Percentiles rank a stretch among this genome's conserved stretches.
phyloP scores from a whole-genome alignment of 2,113 vertebrate species.

The Pangasianodon hypophthalmus region DNA sequence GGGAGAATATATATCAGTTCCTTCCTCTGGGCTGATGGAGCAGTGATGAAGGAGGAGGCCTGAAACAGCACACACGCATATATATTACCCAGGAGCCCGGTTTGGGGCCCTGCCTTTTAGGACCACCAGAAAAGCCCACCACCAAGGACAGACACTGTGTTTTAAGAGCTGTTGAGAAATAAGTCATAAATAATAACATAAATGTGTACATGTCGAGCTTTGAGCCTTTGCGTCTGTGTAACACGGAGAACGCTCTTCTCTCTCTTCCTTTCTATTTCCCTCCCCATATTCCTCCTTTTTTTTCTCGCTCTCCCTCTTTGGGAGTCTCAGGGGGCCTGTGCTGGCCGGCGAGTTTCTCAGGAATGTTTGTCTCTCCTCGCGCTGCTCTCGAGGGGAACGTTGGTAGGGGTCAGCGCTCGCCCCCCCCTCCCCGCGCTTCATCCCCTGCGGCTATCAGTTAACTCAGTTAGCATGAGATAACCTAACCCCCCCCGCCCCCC shows the following conservation, averaged over 20 bases:
- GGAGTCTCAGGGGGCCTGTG: conserved; percentile 64
- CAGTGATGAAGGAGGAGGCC: conserved; percentile 30
- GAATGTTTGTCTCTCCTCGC: conserved; percentile 77
- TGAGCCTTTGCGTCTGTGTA: conserved; percentile 44
- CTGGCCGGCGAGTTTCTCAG: conserved; percentile 73
- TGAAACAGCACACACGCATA: conserved; percentile 3
- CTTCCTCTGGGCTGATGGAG: conserved; percentile 45
- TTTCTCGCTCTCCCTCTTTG: conserved; percentile 41
- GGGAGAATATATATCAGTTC: conserved; percentile 34
- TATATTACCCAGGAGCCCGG: conserved; percentile 28
- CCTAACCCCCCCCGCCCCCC: conserved; percentile 59
- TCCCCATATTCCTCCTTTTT: background rate
- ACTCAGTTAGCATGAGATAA: conserved; percentile 85
- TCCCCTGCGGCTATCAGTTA: conserved; percentile 80
- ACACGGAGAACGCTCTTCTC: conserved; percentile 60
- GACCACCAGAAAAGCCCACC: conserved; percentile 69
- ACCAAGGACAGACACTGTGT: conserved; percentile 61
- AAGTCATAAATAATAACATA: conserved; percentile 69
- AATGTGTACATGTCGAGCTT: conserved; percentile 59
- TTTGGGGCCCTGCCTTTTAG: conserved; percentile 54
- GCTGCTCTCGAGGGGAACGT: conserved; percentile 69
- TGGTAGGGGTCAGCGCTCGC: conserved; percentile 68
- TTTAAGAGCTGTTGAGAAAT: conserved; percentile 70
- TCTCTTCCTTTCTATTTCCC: conserved; percentile 56
- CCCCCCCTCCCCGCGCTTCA: conserved; percentile 66